Conservation (phyloP, 2,113 vertebrate species). For the Aegithalos caudatus region DNA sequence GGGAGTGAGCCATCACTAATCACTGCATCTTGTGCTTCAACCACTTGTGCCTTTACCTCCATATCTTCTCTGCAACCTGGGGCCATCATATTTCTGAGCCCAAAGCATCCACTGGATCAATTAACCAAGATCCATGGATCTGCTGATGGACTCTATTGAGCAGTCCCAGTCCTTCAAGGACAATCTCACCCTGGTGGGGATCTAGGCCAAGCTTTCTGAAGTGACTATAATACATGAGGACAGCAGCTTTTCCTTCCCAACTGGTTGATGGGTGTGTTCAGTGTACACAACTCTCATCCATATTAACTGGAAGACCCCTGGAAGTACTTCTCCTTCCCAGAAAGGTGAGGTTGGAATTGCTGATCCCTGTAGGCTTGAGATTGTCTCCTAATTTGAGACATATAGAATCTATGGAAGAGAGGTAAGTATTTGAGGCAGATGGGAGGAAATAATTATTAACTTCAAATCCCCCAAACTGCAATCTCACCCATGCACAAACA, state of each 20-base stretch:
- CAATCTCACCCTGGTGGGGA: background rate
- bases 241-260: background rate
- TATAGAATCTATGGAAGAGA: background rate
- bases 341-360: background rate
- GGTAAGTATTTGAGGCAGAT: background rate
- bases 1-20: background rate
- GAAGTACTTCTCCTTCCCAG: background rate
- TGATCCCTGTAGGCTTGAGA: background rate
- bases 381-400: background rate
- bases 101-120: background rate
- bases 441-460: background rate
- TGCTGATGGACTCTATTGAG: background rate
- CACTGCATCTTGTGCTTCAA: background rate
- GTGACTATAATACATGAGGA: background rate
- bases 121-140: background rate
- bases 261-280: background rate
- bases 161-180: background rate
- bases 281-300: background rate
- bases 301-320: background rate
- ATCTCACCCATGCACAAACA: background rate
- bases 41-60: background rate
- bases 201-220: background rate
- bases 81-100: background rate
- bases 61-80: background rate
- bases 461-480: background rate